These are phyloP conservation scores for Odontocolon sp. DNA, from an alignment of 2,888 invertebrate genomes.

Conservation along the genomic window DNA sequence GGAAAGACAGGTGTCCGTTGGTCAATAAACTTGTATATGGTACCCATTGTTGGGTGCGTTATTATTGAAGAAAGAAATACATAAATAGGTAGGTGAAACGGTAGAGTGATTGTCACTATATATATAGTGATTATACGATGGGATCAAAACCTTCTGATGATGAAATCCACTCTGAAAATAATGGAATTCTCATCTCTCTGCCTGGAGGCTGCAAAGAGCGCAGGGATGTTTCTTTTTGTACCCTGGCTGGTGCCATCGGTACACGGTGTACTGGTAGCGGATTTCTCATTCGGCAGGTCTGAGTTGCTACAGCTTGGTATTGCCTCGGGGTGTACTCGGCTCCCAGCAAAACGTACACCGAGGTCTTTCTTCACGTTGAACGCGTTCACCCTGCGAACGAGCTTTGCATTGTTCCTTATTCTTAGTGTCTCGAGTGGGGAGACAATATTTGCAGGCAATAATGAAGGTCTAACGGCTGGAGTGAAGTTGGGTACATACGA, in stretches of 20 bases:
- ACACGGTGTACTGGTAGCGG: conserved; percentile 14
- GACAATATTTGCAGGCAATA: conserved; percentile 62
- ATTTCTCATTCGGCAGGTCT: conserved; percentile 34
- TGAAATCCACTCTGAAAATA: conserved; percentile 22
- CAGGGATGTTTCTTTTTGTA: conserved; percentile 35
- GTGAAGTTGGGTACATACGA: conserved; percentile 49
- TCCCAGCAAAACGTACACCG: conserved; percentile 17
- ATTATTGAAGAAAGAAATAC: too few species aligned
- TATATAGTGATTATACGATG: neutral
- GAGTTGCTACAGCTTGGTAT: conserved; percentile 45
- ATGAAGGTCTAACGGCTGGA: conserved; percentile 60
- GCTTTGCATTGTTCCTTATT: conserved; percentile 52
- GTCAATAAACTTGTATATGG: neutral
- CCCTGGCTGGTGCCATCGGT: conserved; percentile 21
- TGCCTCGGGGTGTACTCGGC: conserved; percentile 44
- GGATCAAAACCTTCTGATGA: too few species aligned
- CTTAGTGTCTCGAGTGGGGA: conserved; percentile 56
- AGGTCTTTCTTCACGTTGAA: conserved; percentile 21
- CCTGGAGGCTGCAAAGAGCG: conserved; percentile 17
- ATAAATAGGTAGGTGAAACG: too few species aligned
- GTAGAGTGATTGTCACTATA: neutral
- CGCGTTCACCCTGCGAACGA: conserved; percentile 34
- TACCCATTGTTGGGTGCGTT: neutral
- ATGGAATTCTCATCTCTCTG: conserved; percentile 43
- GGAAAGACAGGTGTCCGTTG: conserved; percentile 12